Base-by-base conservation (phyloP, 2,888 invertebrate genomes). In the Plagodis dolabraria region DNA sequence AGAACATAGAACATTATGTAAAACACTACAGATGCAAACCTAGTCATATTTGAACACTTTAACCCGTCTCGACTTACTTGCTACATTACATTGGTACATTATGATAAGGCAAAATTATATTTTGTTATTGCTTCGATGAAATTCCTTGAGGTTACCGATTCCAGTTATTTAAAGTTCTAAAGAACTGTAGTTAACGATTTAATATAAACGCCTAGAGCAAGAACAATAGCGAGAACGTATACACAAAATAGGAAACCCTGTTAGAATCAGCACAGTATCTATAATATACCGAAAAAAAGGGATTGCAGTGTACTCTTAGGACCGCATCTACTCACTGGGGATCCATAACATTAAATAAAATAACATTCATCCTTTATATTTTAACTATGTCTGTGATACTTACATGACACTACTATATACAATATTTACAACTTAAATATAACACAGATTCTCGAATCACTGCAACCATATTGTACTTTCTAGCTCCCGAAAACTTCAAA, bases 401-500 rank as follows among this genome's bases (percentile, higher is more conserved):
- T 77, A 77, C 64, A 69, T 56, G 54, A 70, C 63, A 56, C 69
- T 71, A 69, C 38, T 64, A 61, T 53, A 47, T 75, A 80, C 73
- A 61, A 62, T 79, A 83, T 80, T 73, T 82, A 83, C 81, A 83
- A 69, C 67, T 76, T 73, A 74, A 71, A 74, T 60, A 65, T 74
- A 79, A 76, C 71, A 76, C 72, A 79, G 70, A 78, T 76, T 76
- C 69, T 68, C 62, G 63, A 74, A 74, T 77, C 74, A 77, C 74
- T 74, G 72, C 69, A 72, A 69, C 63, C 68, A 60, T 75, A 71
- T 77, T 76, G 77, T 79, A 78, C 77, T 77, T 75, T 57, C 45
- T 22, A 55, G 49, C 40, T 47, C 53, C 36, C 38, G 42, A 56
- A 44, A 43, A 53, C 53, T 56, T 63, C 46, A 47, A 55, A 55